Conservation (phyloP, 2,888 invertebrate species). For the Anticlea derivata region DNA sequence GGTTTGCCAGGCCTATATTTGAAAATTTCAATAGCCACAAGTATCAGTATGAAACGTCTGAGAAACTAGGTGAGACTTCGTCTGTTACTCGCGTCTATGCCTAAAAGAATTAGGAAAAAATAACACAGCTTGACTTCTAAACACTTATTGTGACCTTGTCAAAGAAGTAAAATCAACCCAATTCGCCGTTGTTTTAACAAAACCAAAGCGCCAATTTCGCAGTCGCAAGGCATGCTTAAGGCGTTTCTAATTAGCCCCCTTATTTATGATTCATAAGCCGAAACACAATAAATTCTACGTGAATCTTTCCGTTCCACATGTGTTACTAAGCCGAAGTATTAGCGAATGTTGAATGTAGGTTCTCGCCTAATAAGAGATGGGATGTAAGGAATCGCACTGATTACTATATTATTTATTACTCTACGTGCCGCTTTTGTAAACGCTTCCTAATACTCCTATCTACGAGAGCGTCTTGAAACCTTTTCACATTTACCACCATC, state of each 20-base stretch:
- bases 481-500: conserved; percentile 45
- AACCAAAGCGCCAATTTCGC: conserved; percentile 52
- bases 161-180: too few species aligned
- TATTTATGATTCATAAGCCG: conserved; percentile 84
- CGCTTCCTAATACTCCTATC: conserved; percentile 79
- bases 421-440: conserved; percentile 82
- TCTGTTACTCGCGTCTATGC: too few species aligned
- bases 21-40: too few species aligned
- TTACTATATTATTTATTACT: conserved; percentile 83
- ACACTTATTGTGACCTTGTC: too few species aligned
- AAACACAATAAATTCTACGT: conserved; percentile 79
- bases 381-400: conserved; percentile 83
- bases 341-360: conserved; percentile 82
- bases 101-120: too few species aligned
- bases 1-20: too few species aligned
- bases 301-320: conserved; percentile 82
- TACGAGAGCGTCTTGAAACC: conserved; percentile 64
- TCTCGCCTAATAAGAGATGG: conserved; percentile 80
- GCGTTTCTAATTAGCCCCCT: conserved; percentile 80
- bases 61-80: too few species aligned
- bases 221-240: conserved; percentile 58
- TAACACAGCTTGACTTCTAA: too few species aligned
- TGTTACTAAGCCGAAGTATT: conserved; percentile 78
- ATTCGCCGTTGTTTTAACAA: too few species aligned
- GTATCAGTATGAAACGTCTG: too few species aligned